Evolutionary conservation across 2,888 invertebrate genomes (phyloP).

Genomic region (Drosophila nr. medialis): DNA sequence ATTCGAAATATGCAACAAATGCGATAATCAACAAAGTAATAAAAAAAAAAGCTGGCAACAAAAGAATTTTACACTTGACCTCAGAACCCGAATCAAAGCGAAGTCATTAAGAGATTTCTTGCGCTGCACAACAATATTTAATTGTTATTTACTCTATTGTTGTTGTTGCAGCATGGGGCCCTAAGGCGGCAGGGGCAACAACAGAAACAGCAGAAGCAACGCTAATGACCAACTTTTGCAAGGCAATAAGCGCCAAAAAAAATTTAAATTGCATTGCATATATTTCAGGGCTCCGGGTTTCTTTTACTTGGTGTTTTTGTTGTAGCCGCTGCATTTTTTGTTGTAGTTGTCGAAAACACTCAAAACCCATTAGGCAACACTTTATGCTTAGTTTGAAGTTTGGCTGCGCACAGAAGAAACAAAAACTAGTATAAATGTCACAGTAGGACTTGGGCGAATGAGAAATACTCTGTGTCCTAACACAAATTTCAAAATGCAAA

Average conservation of each 20-base stretch:
- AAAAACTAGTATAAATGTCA: constrained; percentile 10
- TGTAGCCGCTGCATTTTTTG: constrained; percentile 27
- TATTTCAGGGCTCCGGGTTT: constrained; percentile 57
- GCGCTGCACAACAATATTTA: constrained; percentile 68
- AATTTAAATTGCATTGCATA: constrained; percentile 62
- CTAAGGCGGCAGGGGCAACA: constrained; percentile 25
- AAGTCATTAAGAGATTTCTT: constrained; percentile 71
- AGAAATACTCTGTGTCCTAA: neutral
- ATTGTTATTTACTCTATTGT: constrained; percentile 68
- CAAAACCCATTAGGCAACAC: constrained; percentile 83
- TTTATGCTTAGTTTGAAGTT: constrained; percentile 82
- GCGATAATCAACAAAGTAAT: constrained; percentile 22
- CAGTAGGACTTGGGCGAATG: neutral
- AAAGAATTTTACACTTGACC: constrained; percentile 71
- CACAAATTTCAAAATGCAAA: neutral
- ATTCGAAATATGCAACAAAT: constrained; percentile 61
- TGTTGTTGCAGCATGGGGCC: constrained; percentile 19
- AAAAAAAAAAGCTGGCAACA: constrained; percentile 36
- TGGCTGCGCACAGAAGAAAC: constrained; percentile 53
- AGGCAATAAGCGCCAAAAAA: constrained; percentile 48
- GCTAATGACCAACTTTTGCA: constrained; percentile 77
- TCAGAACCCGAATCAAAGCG: constrained; percentile 30
- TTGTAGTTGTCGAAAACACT: constrained; percentile 81
- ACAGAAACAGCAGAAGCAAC: constrained; percentile 50
- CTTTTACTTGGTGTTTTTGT: constrained; percentile 16